Base-by-base conservation (phyloP, 2,888 invertebrate genomes). In the Xanthostigma xanthostigma region DNA sequence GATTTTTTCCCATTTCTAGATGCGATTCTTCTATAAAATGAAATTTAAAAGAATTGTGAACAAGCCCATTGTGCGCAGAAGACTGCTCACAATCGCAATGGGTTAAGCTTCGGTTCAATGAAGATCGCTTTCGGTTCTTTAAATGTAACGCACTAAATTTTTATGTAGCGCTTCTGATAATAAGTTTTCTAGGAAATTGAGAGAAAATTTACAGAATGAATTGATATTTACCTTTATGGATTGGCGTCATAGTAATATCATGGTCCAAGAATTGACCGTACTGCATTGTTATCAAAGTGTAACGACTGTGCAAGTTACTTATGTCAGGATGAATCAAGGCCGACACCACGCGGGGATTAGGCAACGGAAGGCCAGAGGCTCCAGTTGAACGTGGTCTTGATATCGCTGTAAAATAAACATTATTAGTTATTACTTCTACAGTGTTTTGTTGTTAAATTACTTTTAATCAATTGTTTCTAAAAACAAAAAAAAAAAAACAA, bases 261-360 rank as follows among this genome's bases (percentile, higher is more conserved):
- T 95, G 95, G 65, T 95, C 95, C 14, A 95, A 65, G 59, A 96
- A 84, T 65, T 95, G 94, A 0, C 92, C 94, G 59, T 82, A 94
- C 70, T 94, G 94, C 94, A 95, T 95, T 39, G 87, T 78, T 85
- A 94, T 88, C 13, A 94, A 70, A 0, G 91, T 86, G 66, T 94
- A 93, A 8, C 90, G 74, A 0, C 82, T 83, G 61, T 92, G 91
- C 14, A 92, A 71, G 62, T 92, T 88, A 36, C 90, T 90, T 50
- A 92, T 89, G 60, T 93, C 92, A 0, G 91, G 88, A 64, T 95
- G 95, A 44, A 95, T 85, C 1, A 83, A 79, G 0, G 90, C 85
- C 1, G 93, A 93, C 37, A 95, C 79, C 0, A 83, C 72, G 39
- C 95, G 74, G 0, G 94, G 90, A 33, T 91, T 90, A 0, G 94